Percentiles rank a stretch among this genome's conserved stretches.
These are phyloP conservation scores for Mechanitis messenoides DNA, from an alignment of 2,888 invertebrate species.

Conservation along the genomic window DNA sequence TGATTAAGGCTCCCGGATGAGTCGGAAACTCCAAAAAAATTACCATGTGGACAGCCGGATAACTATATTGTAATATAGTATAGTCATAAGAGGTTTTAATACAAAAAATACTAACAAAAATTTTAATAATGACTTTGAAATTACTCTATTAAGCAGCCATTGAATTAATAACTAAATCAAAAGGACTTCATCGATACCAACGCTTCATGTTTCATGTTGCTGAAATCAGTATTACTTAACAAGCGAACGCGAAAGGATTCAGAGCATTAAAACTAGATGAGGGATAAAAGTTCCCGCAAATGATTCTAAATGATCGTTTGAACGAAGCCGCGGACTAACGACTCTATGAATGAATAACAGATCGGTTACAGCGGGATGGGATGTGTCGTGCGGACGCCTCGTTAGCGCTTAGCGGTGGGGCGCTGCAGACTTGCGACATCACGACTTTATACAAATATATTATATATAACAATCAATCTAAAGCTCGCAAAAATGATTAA, in stretches of 20 bases:
- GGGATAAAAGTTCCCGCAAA: conserved; percentile 67
- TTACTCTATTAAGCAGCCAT: background rate
- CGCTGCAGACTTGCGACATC: conserved; percentile 23
- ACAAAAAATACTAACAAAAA: no score
- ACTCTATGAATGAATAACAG: conserved; percentile 40
- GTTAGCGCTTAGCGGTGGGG: conserved; percentile 33
- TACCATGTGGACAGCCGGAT: no score
- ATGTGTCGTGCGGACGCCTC: conserved; percentile 37
- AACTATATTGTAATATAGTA: no score
- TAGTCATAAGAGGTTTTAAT: no score
- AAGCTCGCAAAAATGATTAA: no score
- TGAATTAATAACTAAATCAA: background rate
- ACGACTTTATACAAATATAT: no score
- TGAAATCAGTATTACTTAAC: conserved; percentile 54
- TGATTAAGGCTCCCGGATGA: no score
- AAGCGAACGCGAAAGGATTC: conserved; percentile 64
- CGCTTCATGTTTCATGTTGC: conserved; percentile 30
- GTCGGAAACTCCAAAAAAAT: no score
- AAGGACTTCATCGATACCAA: conserved; percentile 1
- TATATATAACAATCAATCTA: no score
- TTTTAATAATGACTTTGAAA: no score
- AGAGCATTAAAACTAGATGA: conserved; percentile 67
- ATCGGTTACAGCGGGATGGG: conserved; percentile 39
- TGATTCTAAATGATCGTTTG: conserved; percentile 62
- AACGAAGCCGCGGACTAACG: conserved; percentile 39